Evolutionary conservation across 2,797 vertebrate genomes (phyloP), one percentile per base, ranked within the genome.

Genomic region (Emys orbicularis): DNA sequence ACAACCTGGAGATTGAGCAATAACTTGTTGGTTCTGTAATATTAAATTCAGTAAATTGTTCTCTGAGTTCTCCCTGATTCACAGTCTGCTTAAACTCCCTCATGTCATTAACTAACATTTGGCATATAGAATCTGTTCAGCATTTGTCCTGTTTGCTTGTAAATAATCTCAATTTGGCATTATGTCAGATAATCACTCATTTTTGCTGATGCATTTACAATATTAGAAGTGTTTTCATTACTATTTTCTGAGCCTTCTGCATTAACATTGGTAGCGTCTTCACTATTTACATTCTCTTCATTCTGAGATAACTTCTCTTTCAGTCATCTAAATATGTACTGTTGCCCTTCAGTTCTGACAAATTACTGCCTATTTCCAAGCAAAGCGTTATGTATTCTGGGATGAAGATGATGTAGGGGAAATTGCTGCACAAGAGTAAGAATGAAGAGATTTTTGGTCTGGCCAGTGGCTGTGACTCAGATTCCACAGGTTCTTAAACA

Each of bases 231-330:
- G 0, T 94, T 93, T 86, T 93, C 96, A 95, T 95, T 34, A 90
- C 96, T 97, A 96, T 97, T 96, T 97, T 96, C 93, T 82, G 87
- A 87, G 65, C 57, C 94, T 94, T 77, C 61, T 84, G 94, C 94
- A 96, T 97, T 96, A 96, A 83, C 94, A 95, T 94, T 94, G 83
- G 95, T 92, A 95, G 94, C 93, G 89, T 97, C 72, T 97, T 94
- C 95, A 96, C 90, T 97, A 94, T 97, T 97, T 97, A 96, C 93
- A 96, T 96, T 94, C 93, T 95, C 95, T 87, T 86, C 90, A 56
- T 89, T 96, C 61, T 93, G 93, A 93, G 86, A 95, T 96, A 96
- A 97, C 94, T 93, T 57, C 93, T 53, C 68, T 88, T 94, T 82
- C 90, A 8, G 89, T 84, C 57, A 65, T 94, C 93, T 96, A 82